Percentiles rank a stretch among this genome's conserved stretches.
These are phyloP conservation scores for Calyptomena viridis DNA, from an alignment of 2,113 vertebrate genomes.

Conservation along the genomic window DNA sequence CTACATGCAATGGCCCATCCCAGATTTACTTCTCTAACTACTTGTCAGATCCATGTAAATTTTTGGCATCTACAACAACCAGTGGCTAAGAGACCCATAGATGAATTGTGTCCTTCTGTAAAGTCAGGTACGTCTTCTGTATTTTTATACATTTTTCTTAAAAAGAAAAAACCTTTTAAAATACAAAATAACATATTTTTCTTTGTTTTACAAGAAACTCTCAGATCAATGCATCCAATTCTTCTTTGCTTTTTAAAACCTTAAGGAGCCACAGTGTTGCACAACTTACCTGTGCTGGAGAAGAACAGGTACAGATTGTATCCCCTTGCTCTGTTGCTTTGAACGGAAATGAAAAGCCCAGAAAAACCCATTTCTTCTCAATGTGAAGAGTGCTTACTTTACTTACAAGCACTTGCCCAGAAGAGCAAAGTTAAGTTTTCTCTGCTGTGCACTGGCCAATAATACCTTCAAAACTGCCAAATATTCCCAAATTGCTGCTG, in stretches of 20 bases:
- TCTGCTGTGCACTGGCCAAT: neutral
- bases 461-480: neutral
- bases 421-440: neutral
- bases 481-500: neutral
- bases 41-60: neutral
- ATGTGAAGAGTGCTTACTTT: neutral
- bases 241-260: neutral
- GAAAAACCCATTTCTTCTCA: neutral
- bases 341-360: neutral
- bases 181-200: neutral
- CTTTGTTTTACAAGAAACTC: neutral
- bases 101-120: neutral
- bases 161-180: neutral
- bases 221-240: neutral
- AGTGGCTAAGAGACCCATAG: neutral
- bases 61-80: neutral
- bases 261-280: neutral
- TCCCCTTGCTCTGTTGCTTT: neutral
- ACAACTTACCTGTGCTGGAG: neutral
- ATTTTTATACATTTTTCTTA: neutral
- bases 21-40: neutral
- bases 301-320: neutral
- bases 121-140: neutral
- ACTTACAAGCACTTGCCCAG: neutral
- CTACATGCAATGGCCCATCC: neutral